Conservation (phyloP, 1,140 invertebrate genomes). For the Melitaea cinxia region DNA sequence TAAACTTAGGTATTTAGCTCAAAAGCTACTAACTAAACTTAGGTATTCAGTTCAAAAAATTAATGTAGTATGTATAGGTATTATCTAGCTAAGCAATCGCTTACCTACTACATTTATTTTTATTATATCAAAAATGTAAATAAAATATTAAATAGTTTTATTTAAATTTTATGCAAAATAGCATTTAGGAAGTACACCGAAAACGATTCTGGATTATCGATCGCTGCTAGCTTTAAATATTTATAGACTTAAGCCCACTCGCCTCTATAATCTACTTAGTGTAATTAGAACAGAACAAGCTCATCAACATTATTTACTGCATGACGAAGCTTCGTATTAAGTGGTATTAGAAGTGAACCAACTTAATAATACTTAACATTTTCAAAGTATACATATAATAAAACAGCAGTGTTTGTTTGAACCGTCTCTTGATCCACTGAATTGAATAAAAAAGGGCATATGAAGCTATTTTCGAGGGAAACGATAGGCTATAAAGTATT, state of each 20-base stretch:
- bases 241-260: conserved; percentile 15
- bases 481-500: no score
- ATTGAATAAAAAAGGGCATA: no score
- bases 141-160: no score
- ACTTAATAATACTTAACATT: neutral
- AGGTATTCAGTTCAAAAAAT: no score
- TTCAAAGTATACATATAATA: neutral
- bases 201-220: conserved; percentile 4
- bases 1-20: no score
- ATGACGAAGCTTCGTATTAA: conserved; percentile 19
- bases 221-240: conserved; percentile 16
- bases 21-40: no score
- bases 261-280: conserved; percentile 19
- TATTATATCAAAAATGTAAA: no score
- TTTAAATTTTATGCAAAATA: neutral
- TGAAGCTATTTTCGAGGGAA: no score
- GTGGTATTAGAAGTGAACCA: neutral
- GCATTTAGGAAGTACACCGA: neutral
- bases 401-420: neutral
- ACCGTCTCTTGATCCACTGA: no score
- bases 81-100: no score
- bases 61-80: no score
- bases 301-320: conserved; percentile 21
- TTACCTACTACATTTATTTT: no score
- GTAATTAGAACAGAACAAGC: conserved; percentile 22